Base-by-base conservation (phyloP, 2,113 vertebrate species). In the Micronycteris hirsuta region DNA sequence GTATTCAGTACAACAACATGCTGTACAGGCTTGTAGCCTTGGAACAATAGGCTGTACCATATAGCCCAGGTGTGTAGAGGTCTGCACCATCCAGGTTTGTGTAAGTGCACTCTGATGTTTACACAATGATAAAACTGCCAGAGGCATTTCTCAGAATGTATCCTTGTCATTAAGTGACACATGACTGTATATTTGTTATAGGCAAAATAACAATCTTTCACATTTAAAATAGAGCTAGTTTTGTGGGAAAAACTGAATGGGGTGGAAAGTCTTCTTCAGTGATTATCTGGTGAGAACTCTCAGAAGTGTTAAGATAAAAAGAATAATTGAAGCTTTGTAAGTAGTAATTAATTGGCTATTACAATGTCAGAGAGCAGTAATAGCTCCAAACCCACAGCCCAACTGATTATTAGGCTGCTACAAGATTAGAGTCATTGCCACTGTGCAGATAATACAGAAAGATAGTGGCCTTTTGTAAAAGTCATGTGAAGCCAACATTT, bases 221-320 rank as follows among this genome's bases (percentile, higher is more conserved):
- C 15, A 20, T 41, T 47, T 92, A 6, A 80, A 87, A 70, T 28
- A 93, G 38, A 45, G 12, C 9, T 94, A 56, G 11, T 71, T 91
- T 94, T 91, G 91, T 68, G 78, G 54, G 54, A 92, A 63, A 68
- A 89, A 61, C 31, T 49, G 78, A 87, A 77, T 68, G 47, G 71
- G 49, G 49, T 76, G 45, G 73, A 82, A 63, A 63, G 9, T 70
- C 31, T 86, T 76, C 20, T 92, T 52, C 77, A 83, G 31, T 74
- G 88, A 86, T 96, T 91, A 86, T 94, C 56, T 93, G 89, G 68
- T 47, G 67, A 91, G 86, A 96, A 91, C 61, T 78, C 82, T 96
- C 54, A 93, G 91, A 86, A 74, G 56, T 93, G 89, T 83, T 73
- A 92, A 76, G 94, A 90, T 89, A 92, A 96, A 95, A 96, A 95